Conservation (phyloP, 1,140 invertebrate species). For the Drosophila teissieri region DNA sequence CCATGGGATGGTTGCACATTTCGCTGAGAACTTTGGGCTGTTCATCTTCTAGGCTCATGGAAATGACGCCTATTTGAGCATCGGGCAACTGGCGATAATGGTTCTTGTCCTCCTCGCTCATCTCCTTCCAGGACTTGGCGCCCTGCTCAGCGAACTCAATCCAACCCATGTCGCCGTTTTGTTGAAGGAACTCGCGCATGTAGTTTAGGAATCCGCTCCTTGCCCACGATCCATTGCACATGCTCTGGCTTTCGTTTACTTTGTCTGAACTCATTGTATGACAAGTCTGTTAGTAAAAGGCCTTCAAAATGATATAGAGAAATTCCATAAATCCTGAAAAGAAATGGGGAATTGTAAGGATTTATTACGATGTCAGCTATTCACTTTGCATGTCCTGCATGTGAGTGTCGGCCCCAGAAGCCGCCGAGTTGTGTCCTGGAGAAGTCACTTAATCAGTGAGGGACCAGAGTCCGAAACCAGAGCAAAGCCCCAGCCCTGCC, state of each 20-base stretch:
- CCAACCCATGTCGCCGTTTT: background rate
- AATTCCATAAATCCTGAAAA: background rate
- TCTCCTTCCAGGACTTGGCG: background rate
- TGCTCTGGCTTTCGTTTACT: background rate
- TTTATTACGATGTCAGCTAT: constrained; percentile 13
- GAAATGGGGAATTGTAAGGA: background rate
- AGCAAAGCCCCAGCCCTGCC: background rate
- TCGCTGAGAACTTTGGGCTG: background rate
- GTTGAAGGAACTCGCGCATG: background rate
- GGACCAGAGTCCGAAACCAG: background rate
- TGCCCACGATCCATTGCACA: background rate
- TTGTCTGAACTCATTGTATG: background rate
- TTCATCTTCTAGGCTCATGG: background rate
- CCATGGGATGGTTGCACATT: background rate
- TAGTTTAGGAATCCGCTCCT: background rate
- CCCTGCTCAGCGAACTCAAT: background rate
- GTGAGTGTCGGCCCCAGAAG: constrained; percentile 11
- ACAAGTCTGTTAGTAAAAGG: background rate
- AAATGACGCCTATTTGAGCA: no score
- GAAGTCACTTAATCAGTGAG: constrained; percentile 60
- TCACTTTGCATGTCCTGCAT: constrained; percentile 12
- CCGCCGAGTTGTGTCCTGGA: constrained; percentile 45
- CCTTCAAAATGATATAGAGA: background rate
- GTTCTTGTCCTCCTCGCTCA: background rate
- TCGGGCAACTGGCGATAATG: background rate